Evolutionary conservation across 2,113 vertebrate species (phyloP), one percentile per base, ranked within the genome.

Genomic region (Oncorhynchus masou): DNA sequence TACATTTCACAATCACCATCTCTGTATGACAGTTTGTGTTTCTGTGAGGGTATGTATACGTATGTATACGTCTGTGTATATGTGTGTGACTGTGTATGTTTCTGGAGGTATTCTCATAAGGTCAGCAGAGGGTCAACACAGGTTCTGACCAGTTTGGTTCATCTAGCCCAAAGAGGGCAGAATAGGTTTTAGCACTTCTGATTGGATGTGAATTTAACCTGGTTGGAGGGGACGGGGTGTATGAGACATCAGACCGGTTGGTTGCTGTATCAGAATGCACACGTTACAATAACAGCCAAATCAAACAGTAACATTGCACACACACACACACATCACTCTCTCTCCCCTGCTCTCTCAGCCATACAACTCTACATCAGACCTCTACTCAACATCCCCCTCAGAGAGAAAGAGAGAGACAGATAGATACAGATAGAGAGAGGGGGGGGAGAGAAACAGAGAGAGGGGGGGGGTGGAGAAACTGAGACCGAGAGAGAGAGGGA

Each of bases 291-390:
- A 27, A 67, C 16, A 34, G 25, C 65, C 65, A 74, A 74, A 73
- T 73, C 64, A 74, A 31, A 51, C 48, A 64, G 9, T 16, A 70
- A 70, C 31, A 45, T n/a, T 69, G 7, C 6, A 5, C 20, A n/a
- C 34, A 22, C 12, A 25, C 34, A 22, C 12, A 24, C 45, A 66
- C 5, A 1, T 51, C 12, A 51, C 49, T 51, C 59, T 45, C 31
- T 75, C 24, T 24, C 48, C 27, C 67, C 8, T 48, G 31, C 15
- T 39, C 59, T 19, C 4, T 51, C 39, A 74, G 57, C 0, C 25
- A 4, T 81, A 81, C 45, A 89, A 89, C 82, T 31, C 51, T 68
- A 86, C 79, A 87, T 82, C 77, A 60, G 60, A 77, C 51, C n/a
- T 22, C 5, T 74, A 64, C 60, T 13, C 24, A 78, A 79, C 73